Evolutionary conservation across 2,113 vertebrate species (phyloP).

Genomic region (Acinonyx jubatus): DNA sequence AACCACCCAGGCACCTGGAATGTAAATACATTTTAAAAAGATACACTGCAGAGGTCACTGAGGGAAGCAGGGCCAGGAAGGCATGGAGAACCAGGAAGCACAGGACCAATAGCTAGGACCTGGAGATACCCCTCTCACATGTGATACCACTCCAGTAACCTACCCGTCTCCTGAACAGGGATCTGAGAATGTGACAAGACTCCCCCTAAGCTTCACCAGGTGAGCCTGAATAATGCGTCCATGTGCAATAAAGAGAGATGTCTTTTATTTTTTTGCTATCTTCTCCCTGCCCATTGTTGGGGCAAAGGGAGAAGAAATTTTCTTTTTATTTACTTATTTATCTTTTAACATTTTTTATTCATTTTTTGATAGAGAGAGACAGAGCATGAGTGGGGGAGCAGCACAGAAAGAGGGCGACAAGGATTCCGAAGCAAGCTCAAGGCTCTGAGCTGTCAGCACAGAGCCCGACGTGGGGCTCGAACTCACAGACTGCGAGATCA

Average conservation of each 20-base stretch:
- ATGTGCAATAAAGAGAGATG: constrained; percentile 63
- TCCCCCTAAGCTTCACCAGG: background rate
- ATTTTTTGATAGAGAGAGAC: too few species aligned
- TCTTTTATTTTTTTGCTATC: constrained; percentile 67
- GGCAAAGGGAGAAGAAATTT: constrained; percentile 61
- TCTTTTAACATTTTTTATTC: too few species aligned
- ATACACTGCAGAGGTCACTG: background rate
- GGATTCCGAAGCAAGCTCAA: too few species aligned
- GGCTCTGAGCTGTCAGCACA: too few species aligned
- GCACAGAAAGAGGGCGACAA: too few species aligned
- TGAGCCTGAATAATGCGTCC: constrained; percentile 21
- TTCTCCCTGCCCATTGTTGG: background rate
- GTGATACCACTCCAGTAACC: background rate
- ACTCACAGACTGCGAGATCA: too few species aligned
- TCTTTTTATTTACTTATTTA: background rate
- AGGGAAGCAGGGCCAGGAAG: constrained; percentile 6
- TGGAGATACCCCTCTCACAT: background rate
- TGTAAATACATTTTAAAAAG: background rate
- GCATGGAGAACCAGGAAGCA: background rate
- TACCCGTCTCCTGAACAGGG: constrained; percentile 15
- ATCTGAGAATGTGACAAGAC: constrained; percentile 61
- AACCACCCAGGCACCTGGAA: background rate
- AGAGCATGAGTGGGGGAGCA: too few species aligned
- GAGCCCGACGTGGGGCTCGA: too few species aligned
- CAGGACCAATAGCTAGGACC: background rate